A percentile compares a stretch with the other conserved stretches of the same genome.
Conservation (phyloP, 2,888 invertebrate species). For the Ferrisia virgata region DNA sequence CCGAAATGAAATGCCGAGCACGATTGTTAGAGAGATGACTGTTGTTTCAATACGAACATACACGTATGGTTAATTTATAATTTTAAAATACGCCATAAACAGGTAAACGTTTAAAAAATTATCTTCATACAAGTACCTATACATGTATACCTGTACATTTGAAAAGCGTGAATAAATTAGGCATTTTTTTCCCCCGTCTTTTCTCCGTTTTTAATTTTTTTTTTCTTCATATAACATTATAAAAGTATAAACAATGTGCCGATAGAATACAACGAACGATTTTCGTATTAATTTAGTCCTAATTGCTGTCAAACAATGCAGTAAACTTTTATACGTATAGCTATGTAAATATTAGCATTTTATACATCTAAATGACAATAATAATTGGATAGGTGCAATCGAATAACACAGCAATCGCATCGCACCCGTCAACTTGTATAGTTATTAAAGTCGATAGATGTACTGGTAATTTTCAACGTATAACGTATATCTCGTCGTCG, state of each 20-base stretch:
- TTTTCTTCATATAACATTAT: background rate
- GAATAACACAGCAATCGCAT: background rate
- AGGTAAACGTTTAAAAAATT: background rate
- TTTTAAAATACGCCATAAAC: background rate
- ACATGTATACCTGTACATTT: too few species aligned
- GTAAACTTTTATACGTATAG: too few species aligned
- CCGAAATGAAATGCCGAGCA: background rate
- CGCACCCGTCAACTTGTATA: background rate
- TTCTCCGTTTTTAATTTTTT: background rate
- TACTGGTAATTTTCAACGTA: background rate
- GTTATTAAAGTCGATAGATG: background rate
- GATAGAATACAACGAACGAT: background rate
- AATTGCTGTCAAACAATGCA: background rate
- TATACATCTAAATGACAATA: background rate
- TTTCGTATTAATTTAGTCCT: constrained; percentile 5
- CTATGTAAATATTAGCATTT: background rate
- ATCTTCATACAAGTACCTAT: background rate
- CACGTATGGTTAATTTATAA: background rate
- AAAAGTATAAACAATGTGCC: background rate
- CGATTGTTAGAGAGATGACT: background rate
- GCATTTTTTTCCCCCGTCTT: background rate
- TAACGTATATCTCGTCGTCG: too few species aligned
- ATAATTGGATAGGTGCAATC: background rate
- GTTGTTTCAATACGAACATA: background rate
- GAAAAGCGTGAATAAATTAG: background rate